Evolutionary conservation across 2,113 vertebrate species (phyloP), one percentile per base, ranked within the genome.

Genomic region (Phylloscopus trochiloides): DNA sequence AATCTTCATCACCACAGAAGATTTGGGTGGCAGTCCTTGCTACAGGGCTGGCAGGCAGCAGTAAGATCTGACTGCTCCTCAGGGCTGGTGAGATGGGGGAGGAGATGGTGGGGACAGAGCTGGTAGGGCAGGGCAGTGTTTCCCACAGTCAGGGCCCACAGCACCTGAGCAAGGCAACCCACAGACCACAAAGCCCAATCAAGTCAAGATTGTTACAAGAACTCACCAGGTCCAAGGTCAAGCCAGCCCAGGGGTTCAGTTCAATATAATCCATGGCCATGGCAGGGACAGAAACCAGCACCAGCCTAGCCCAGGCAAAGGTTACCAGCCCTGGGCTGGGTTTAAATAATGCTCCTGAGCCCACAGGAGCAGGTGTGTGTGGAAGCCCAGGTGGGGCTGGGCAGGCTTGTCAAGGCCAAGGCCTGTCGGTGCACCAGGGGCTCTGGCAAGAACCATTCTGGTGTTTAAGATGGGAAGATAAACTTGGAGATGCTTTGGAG

Each of bases 211-310:
- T 13, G 14, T 18, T 10, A 6, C 0, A 1, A 28, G 70, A 57
- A 38, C 59, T 48, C n/a, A 65, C 55, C 62, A 82, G 17, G 9
- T 48, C 66, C 12, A 12, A 42, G 18, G 6, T 21, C 26, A n/a
- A 21, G 20, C 5, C 38, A 55, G 18, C 4, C 14, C 14, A 19
- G 15, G 2, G 3, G 0, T 0, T n/a, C 16, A 14, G 12, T 4
- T 20, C 19, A 36, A 7, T 6, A 48, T 5, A 10, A 4, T 9
- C 20, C 4, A 7, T 0, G 0, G 3, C 25, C 17, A 3, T 0
- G 0, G 2, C 3, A 31, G 1, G 66, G 2, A 13, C 29, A 2
- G 5, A 89, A 5, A 34, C 3, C 7, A 54, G 14, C 10, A 7
- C 0, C 12, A 70, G 9, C 17, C 8, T 3, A 38, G 0, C 5